phyloP scores from a whole-genome alignment of 1,140 invertebrate genomes.

The Hesperophylax magnus region DNA sequence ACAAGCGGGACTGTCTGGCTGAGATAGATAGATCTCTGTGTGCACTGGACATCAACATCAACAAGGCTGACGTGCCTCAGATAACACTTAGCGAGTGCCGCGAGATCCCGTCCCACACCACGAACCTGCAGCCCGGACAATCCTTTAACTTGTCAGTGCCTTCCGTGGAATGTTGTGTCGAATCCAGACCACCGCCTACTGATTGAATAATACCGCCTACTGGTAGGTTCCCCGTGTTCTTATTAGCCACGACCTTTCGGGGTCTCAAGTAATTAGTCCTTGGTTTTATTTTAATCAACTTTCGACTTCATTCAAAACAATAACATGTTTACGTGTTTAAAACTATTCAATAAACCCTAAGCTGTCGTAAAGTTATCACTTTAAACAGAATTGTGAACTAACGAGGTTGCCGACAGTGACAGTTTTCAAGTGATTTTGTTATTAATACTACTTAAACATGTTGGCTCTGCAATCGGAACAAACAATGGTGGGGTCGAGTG shows the following conservation, averaged over 20 bases:
- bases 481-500: constrained; percentile 47
- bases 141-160: constrained; percentile 66
- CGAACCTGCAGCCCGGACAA: background rate
- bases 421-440: background rate
- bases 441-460: constrained; percentile 58
- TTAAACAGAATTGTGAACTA: background rate
- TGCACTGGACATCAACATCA: constrained; percentile 63
- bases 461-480: constrained; percentile 67
- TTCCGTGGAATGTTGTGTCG: constrained; percentile 63
- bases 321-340: background rate
- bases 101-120: constrained; percentile 51
- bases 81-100: constrained; percentile 70
- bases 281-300: constrained; percentile 28
- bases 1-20: constrained; percentile 58
- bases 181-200: constrained; percentile 63
- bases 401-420: background rate
- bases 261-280: constrained; percentile 29
- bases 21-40: constrained; percentile 63
- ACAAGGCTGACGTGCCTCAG: constrained; percentile 63
- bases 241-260: constrained; percentile 28
- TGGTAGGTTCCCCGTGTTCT: constrained; percentile 30
- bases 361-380: background rate
- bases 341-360: background rate
- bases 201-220: constrained; percentile 26
- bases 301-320: constrained; percentile 4